Evolutionary conservation across 2,797 vertebrate species (phyloP).

Genomic region (Microctenopoma lineatum): DNA sequence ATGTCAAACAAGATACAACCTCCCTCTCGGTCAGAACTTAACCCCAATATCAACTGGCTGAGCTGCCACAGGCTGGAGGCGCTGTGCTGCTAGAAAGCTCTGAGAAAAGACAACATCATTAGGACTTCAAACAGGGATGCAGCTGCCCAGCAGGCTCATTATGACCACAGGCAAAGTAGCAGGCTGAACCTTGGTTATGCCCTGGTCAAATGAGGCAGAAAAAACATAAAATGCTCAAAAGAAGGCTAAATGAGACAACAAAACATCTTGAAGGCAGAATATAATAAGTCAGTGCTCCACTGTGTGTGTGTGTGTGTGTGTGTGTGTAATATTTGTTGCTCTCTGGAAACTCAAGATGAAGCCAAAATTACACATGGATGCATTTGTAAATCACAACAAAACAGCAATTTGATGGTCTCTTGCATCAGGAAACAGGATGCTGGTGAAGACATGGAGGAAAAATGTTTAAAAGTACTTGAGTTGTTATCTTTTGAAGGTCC

Average conservation of each 20-base stretch:
- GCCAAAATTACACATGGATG: slow-evolving; percentile 3
- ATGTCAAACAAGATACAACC: slow-evolving; percentile 61
- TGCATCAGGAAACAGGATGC: slow-evolving; percentile 20
- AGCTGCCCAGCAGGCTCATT: not conserved
- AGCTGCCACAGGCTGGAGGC: slow-evolving; percentile 13
- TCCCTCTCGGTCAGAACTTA: slow-evolving; percentile 40
- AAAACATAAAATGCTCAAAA: slow-evolving; percentile 35
- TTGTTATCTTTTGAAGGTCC: not conserved
- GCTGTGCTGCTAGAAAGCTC: slow-evolving; percentile 12
- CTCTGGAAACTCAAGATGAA: slow-evolving; percentile 4
- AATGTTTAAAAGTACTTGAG: slow-evolving; percentile 29
- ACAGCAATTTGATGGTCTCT: slow-evolving; percentile 20
- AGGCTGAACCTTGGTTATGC: slow-evolving; percentile 13
- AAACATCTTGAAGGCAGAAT: slow-evolving; percentile 28
- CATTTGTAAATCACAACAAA: slow-evolving; percentile 32
- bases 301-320: not conserved
- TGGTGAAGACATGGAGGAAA: not conserved
- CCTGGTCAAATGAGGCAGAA: slow-evolving; percentile 41
- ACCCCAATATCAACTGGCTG: slow-evolving; percentile 34
- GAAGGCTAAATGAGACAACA: slow-evolving; percentile 14
- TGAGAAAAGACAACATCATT: slow-evolving; percentile 39
- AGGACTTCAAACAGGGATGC: slow-evolving; percentile 9
- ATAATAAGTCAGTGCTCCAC: slow-evolving; percentile 1
- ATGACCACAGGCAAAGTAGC: slow-evolving; percentile 13
- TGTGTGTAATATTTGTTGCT: slow-evolving; percentile 14